Conservation (phyloP, 1,140 invertebrate genomes). For the Mamestra configurata region DNA sequence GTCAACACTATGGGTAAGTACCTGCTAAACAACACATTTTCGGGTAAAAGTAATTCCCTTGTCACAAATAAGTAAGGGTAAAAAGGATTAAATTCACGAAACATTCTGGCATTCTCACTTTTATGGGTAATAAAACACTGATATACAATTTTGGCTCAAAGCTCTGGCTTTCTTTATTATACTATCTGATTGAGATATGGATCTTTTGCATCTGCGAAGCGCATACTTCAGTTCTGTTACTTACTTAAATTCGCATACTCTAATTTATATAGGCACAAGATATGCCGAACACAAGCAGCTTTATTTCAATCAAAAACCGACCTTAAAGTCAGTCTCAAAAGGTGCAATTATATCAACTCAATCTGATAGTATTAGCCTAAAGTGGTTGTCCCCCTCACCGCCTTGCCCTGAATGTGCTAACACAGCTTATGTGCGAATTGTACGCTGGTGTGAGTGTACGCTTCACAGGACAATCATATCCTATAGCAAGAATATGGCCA, state of each 20-base stretch:
- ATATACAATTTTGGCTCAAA: conserved; percentile 12
- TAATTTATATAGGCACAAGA: too few species aligned
- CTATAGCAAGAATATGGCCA: conserved; percentile 31
- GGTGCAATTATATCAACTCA: background rate
- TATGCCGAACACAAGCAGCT: too few species aligned
- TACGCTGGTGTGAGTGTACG: conserved; percentile 47
- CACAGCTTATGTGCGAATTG: conserved; percentile 60
- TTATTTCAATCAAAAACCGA: background rate
- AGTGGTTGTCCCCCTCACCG: conserved; percentile 53
- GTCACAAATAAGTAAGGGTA: background rate
- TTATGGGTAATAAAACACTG: background rate
- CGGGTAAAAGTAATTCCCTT: background rate
- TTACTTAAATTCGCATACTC: too few species aligned
- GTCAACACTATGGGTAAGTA: conserved; percentile 83
- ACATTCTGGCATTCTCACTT: background rate
- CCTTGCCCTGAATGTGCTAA: conserved; percentile 55
- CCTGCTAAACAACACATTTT: background rate
- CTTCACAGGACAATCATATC: conserved; percentile 30
- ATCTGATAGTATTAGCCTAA: conserved; percentile 42
- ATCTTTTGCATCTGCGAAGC: background rate
- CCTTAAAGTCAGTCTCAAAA: background rate
- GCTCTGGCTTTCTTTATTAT: background rate
- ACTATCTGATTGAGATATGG: background rate
- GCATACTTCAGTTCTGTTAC: too few species aligned
- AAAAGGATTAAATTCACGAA: background rate